These are phyloP conservation scores for Drosophila biarmipes DNA, from an alignment of 1,140 invertebrate genomes.

Conservation along the genomic window DNA sequence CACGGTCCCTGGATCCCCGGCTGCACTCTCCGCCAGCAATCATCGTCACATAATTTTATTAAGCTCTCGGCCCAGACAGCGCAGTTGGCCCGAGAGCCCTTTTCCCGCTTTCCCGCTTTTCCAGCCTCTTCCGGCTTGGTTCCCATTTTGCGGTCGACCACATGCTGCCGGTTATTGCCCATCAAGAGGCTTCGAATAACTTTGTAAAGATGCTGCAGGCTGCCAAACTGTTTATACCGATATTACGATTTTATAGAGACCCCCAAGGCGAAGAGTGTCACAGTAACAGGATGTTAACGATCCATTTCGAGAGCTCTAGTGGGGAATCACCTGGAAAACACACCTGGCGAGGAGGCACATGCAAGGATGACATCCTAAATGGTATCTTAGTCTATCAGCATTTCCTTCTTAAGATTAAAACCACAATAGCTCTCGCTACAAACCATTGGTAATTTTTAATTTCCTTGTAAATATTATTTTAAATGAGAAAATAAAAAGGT, in stretches of 20 bases:
- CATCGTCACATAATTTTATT: constrained; percentile 83
- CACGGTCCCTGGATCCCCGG: constrained; percentile 1
- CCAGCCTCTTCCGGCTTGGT: constrained; percentile 10
- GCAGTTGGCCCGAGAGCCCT: constrained; percentile 16
- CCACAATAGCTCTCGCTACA: too few relatives aligned
- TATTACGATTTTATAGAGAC: constrained; percentile 31
- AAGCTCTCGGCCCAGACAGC: constrained; percentile 66
- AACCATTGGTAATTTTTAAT: too few relatives aligned
- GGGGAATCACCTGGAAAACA: neutral
- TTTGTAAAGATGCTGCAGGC: constrained; percentile 21
- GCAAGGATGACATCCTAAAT: neutral
- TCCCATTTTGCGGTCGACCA: constrained; percentile 35
- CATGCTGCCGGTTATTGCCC: constrained; percentile 48
- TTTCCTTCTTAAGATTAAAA: too few relatives aligned
- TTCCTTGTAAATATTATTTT: too few relatives aligned
- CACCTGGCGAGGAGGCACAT: neutral
- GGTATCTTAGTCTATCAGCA: too few relatives aligned
- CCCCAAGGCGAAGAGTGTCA: constrained; percentile 4
- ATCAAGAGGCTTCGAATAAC: constrained; percentile 42
- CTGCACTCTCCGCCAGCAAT: constrained; percentile 52
- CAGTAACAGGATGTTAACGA: neutral
- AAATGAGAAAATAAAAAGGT: too few relatives aligned
- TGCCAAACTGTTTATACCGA: constrained; percentile 30
- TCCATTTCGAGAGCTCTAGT: constrained; percentile 4
- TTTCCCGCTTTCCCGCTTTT: neutral